Base-by-base conservation (phyloP, 2,888 invertebrate species). In the Dione vanillae region DNA sequence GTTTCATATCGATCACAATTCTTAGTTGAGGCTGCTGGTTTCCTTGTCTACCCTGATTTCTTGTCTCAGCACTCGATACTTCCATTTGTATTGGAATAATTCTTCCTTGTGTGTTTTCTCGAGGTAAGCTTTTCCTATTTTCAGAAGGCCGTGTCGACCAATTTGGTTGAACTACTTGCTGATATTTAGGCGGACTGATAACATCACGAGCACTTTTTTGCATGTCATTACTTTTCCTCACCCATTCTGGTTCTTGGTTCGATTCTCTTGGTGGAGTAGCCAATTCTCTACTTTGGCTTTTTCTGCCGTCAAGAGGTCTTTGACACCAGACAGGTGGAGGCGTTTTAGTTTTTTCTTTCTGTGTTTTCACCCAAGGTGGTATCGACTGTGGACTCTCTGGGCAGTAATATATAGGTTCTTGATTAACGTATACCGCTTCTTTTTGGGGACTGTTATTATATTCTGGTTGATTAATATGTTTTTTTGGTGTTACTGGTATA, bases 41-140 rank as follows among this genome's bases (percentile, higher is more conserved):
- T 20, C 83, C 83, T 71, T 84, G 83, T 66, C 83, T 82, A n/a
- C 79, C 76, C 51, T 86, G 82, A 74, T 90, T 85, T 73, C 84
- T 85, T 0, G 86, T 80, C 40, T 93, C 91, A 14, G 86, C 86
- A 67, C 83, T 86, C 0, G 88, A 84, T 0, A 89, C 94, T 82
- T 96, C 96, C 82, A 96, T 93, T 81, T 95, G 95, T 72, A 96
- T 94, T 0, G 96, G 96, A 78, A 96, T 95, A 64, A 96, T 90
- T 74, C 94, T 86, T 62, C 94, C 91, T 37, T 82, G 82, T 71
- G 85, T 82, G 65, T 76, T 82, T 54, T 93, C 92, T 75, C 88
- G 84, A 9, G 93, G 90, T 75, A 93, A 78, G 76, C 92, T 92
- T 75, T 87, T 91, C 37, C 93, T 85, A 72, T 92, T 93, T 58